Conservation (phyloP, 2,113 vertebrate species). For the Acinonyx jubatus region DNA sequence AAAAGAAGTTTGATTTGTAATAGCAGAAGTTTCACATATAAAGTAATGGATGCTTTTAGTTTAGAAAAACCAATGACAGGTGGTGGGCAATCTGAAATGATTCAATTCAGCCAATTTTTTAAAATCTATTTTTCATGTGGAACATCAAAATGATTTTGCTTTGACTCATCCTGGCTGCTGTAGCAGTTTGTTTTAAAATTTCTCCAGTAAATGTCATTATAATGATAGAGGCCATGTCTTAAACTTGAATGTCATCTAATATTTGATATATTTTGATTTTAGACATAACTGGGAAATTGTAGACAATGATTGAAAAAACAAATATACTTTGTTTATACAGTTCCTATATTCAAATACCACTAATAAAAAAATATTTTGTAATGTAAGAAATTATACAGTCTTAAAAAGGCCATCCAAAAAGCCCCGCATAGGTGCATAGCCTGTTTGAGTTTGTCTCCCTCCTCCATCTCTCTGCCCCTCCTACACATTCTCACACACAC, state of each 20-base stretch:
- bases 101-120: constrained; percentile 17
- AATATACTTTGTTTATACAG: not conserved
- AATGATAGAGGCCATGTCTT: not conserved
- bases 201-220: constrained; percentile 13
- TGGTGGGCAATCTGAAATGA: constrained; percentile 50
- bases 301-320: not conserved
- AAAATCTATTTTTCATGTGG: constrained; percentile 32
- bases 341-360: not conserved
- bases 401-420: not conserved
- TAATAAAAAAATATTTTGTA: not conserved
- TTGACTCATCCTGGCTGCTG: constrained; percentile 40
- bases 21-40: constrained; percentile 43
- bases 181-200: constrained; percentile 23
- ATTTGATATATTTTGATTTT: not conserved
- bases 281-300: not conserved
- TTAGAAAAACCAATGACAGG: constrained; percentile 52
- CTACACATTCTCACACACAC: too few species aligned
- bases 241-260: constrained; percentile 1
- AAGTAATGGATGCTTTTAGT: constrained; percentile 39
- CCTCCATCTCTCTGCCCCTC: too few species aligned
- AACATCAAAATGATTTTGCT: constrained; percentile 51
- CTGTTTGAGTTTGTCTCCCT: too few species aligned
- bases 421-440: too few species aligned
- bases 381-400: not conserved
- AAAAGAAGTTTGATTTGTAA: constrained; percentile 54